phyloP scores from a whole-genome alignment of 2,113 vertebrate genomes.

The Paramisgurnus dabryanus region DNA sequence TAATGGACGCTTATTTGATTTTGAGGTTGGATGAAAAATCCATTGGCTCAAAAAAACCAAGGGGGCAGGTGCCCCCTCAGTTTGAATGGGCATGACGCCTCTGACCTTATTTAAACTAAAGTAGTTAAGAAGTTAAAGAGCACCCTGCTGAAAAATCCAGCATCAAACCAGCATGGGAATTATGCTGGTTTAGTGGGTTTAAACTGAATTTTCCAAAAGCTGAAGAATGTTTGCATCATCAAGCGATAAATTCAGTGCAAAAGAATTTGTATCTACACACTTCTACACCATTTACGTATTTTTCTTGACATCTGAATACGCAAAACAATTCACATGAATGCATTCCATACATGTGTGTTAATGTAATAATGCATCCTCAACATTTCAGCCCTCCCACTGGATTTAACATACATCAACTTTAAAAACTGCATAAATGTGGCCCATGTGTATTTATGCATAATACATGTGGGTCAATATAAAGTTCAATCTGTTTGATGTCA shows the following conservation, averaged over 20 bases:
- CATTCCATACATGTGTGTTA: constrained; percentile 15
- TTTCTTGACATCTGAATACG: background rate
- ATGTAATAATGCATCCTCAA: constrained; percentile 23
- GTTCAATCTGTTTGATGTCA: constrained; percentile 17
- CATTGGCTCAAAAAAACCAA: too few relatives aligned
- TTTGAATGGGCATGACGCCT: too few relatives aligned
- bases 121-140: too few relatives aligned
- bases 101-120: too few relatives aligned
- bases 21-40: too few relatives aligned
- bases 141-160: too few relatives aligned
- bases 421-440: background rate
- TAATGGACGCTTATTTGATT: too few relatives aligned
- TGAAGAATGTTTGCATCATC: background rate
- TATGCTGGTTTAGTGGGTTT: too few relatives aligned
- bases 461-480: constrained; percentile 13
- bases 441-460: background rate
- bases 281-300: background rate
- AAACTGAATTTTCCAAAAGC: too few relatives aligned
- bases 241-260: constrained; percentile 6
- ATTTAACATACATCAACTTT: constrained; percentile 24
- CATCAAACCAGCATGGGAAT: too few relatives aligned
- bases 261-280: background rate
- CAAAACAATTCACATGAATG: background rate
- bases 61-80: too few relatives aligned
- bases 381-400: constrained; percentile 10